These are phyloP conservation scores for Entelurus aequoreus DNA, from an alignment of 2,113 vertebrate species.

Conservation along the genomic window DNA sequence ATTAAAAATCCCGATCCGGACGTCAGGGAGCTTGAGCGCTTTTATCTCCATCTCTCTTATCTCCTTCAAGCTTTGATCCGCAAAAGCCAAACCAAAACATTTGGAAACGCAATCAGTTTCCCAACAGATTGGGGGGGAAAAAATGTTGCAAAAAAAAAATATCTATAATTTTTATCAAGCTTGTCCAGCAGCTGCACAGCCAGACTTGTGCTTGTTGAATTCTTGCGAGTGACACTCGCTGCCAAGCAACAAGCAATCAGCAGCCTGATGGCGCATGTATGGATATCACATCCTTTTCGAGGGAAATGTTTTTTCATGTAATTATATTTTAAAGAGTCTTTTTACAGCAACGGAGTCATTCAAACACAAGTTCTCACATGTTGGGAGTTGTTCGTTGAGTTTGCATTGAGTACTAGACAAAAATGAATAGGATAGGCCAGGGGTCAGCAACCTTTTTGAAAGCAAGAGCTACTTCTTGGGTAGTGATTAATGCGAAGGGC, in stretches of 20 bases:
- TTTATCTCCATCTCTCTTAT: slow-evolving; percentile 47
- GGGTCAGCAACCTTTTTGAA: no score
- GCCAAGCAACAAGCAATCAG: slow-evolving; percentile 32
- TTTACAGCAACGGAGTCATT: no score
- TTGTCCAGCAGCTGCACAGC: slow-evolving; percentile 34
- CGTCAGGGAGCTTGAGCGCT: slow-evolving; percentile 7
- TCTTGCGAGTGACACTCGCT: slow-evolving; percentile 42
- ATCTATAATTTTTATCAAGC: slow-evolving; percentile 46
- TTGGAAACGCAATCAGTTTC: slow-evolving; percentile 47
- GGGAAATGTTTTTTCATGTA: no score
- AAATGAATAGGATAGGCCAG: no score
- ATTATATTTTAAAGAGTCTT: no score
- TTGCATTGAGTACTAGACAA: no score
- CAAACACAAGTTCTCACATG: no score
- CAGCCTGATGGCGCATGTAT: slow-evolving; percentile 15
- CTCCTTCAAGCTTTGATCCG: slow-evolving; percentile 29
- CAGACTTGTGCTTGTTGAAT: slow-evolving; percentile 14
- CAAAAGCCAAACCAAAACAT: slow-evolving; percentile 32
- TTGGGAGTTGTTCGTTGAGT: no score
- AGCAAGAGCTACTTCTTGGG: no score
- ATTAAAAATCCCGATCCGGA: slow-evolving; percentile 44
- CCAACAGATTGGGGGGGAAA: slow-evolving; percentile 36
- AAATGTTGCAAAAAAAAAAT: slow-evolving; percentile 42
- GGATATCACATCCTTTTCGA: slow-evolving; percentile 17
- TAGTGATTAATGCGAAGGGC: no score